Evolutionary conservation across 2,888 invertebrate species (phyloP).

Genomic region (Tachystola acroxantha): DNA sequence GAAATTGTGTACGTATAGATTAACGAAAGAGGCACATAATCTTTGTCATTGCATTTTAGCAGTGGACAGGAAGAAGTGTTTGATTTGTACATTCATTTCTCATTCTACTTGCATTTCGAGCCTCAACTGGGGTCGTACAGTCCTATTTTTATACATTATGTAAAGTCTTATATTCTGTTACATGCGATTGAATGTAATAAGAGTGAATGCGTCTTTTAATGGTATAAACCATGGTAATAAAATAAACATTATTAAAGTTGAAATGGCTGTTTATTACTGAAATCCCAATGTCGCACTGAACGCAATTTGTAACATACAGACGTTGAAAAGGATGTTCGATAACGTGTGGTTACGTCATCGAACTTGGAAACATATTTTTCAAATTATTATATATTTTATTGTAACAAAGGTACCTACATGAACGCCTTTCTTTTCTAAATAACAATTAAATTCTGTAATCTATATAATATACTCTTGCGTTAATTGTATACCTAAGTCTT

Average conservation of each 20-base stretch:
- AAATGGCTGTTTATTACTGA: conserved; percentile 11
- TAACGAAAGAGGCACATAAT: conserved; percentile 52
- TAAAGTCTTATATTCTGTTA: conserved; percentile 70
- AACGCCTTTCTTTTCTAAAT: too few species aligned
- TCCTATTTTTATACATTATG: conserved; percentile 78
- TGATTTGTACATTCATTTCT: conserved; percentile 68
- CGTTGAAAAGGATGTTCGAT: too few species aligned
- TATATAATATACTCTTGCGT: too few species aligned
- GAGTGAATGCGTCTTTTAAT: conserved; percentile 61
- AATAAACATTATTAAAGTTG: conserved; percentile 71
- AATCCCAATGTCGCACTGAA: background rate
- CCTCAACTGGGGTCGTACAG: conserved; percentile 62
- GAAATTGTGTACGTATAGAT: conserved; percentile 60
- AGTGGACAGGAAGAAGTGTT: conserved; percentile 54
- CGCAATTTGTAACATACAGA: too few species aligned
- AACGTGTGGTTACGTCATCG: too few species aligned
- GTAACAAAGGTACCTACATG: too few species aligned
- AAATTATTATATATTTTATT: too few species aligned
- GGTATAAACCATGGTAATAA: conserved; percentile 70
- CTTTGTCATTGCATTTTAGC: conserved; percentile 71
- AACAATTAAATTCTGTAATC: too few species aligned
- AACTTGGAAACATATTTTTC: too few species aligned
- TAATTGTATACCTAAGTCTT: too few species aligned
- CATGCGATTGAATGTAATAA: conserved; percentile 66
- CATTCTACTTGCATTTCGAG: conserved; percentile 72